Evolutionary conservation across 2,888 invertebrate species (phyloP).

Genomic region (Nemoura dubitans): DNA sequence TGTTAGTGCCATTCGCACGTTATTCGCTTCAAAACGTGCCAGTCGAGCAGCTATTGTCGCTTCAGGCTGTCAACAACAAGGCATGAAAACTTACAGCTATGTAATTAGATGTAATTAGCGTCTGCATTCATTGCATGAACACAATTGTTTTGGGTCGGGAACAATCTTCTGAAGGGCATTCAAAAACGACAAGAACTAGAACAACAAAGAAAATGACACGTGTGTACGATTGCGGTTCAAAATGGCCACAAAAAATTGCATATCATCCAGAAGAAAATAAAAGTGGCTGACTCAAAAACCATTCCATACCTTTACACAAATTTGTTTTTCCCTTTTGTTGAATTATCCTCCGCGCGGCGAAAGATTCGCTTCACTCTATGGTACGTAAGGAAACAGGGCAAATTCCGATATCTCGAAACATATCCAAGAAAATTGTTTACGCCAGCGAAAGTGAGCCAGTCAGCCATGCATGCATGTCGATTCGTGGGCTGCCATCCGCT

Average conservation of each 20-base stretch:
- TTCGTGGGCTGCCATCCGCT: background rate
- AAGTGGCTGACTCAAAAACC: background rate
- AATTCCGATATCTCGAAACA: background rate
- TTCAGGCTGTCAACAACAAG: background rate
- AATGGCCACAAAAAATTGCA: too few relatives aligned
- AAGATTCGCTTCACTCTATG: background rate
- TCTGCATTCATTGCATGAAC: background rate
- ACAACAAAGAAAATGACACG: too few relatives aligned
- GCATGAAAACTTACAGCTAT: background rate
- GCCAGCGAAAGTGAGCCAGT: background rate
- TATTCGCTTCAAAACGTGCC: background rate
- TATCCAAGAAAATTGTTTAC: background rate
- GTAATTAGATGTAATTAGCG: background rate
- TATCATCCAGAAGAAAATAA: background rate
- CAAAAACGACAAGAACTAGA: too few relatives aligned
- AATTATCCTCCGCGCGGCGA: background rate
- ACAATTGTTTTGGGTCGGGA: too few relatives aligned
- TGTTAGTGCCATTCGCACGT: background rate
- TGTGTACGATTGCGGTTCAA: too few relatives aligned
- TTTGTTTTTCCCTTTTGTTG: slow-evolving; percentile 3
- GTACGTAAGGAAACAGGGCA: background rate
- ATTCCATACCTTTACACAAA: background rate
- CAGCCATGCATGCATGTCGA: background rate
- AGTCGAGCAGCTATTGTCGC: background rate
- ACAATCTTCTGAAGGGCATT: too few relatives aligned